These are phyloP conservation scores for Trematocara marginatum DNA, from an alignment of 2,113 vertebrate species.

Conservation along the genomic window DNA sequence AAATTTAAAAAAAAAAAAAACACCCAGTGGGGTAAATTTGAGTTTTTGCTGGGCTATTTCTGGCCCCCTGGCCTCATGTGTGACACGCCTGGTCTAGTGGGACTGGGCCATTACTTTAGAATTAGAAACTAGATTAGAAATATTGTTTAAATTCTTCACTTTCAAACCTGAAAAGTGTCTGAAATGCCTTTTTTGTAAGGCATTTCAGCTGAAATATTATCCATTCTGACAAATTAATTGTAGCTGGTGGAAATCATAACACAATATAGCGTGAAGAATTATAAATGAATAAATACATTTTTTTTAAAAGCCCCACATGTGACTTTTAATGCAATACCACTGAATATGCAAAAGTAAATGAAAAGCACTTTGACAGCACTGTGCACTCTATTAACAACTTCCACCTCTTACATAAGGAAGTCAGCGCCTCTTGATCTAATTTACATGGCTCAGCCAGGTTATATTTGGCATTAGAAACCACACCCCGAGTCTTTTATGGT, in stretches of 20 bases:
- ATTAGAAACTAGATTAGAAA: not conserved
- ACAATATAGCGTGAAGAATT: not conserved
- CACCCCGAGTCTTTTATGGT: not conserved
- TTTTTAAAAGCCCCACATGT: not conserved
- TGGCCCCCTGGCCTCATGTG: not conserved
- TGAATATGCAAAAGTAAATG: not conserved
- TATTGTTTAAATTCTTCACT: not conserved
- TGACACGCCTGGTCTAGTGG: not conserved
- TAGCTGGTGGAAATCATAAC: not conserved
- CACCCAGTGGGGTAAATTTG: not conserved
- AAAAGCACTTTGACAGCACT: not conserved
- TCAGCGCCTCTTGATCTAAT: not conserved
- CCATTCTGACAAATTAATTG: not conserved
- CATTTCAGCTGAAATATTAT: not conserved
- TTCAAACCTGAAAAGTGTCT: not conserved
- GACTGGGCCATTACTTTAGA: not conserved
- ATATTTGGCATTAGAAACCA: not conserved
- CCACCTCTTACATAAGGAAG: not conserved
- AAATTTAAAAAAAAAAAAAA: fast-evolving
- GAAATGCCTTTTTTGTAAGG: not conserved
- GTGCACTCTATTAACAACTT: not conserved
- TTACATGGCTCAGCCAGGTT: not conserved
- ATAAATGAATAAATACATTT: fast-evolving
- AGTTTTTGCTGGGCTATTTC: not conserved
- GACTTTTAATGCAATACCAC: not conserved